These are phyloP conservation scores for Drosophila virilis DNA, from an alignment of 1,140 invertebrate species.

Conservation along the genomic window DNA sequence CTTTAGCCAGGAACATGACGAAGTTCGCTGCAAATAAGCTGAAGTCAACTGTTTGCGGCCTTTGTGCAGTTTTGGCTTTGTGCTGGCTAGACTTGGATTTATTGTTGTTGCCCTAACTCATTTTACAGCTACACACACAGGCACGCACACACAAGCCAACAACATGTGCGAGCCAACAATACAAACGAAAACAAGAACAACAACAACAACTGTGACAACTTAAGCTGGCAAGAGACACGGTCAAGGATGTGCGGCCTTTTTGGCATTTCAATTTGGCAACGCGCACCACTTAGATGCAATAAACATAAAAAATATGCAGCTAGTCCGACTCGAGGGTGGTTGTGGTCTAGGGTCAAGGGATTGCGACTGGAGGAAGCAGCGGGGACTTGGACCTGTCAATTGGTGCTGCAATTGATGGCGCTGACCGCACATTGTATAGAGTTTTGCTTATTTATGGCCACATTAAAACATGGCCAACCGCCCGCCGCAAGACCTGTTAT, in stretches of 20 bases:
- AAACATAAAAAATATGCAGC: constrained; percentile 70
- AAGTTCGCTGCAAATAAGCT: constrained; percentile 69
- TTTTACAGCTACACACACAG: constrained; percentile 16
- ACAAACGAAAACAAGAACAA: not conserved
- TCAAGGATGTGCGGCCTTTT: constrained; percentile 51
- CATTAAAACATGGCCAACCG: constrained; percentile 68
- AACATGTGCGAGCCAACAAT: constrained; percentile 4
- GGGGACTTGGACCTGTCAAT: constrained; percentile 42
- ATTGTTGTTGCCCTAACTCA: constrained; percentile 46
- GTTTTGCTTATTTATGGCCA: constrained; percentile 71
- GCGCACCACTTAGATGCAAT: constrained; percentile 51
- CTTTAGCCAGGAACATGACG: constrained; percentile 68
- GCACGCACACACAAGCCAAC: constrained; percentile 5
- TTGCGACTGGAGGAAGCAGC: too few relatives aligned
- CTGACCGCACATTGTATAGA: constrained; percentile 53
- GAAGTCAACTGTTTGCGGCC: constrained; percentile 42
- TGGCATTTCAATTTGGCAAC: constrained; percentile 59
- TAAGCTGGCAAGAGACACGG: constrained; percentile 32
- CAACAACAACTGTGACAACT: not conserved
- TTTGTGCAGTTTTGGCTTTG: constrained; percentile 52
- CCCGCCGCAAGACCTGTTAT: constrained; percentile 43
- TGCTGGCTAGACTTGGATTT: constrained; percentile 59
- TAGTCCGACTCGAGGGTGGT: constrained; percentile 28
- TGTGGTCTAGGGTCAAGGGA: constrained; percentile 1
- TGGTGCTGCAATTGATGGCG: constrained; percentile 60